Percentiles rank a stretch among this genome's conserved stretches.
These are phyloP conservation scores for Augochlorella aurata DNA, from an alignment of 2,888 invertebrate genomes.

Conservation along the genomic window DNA sequence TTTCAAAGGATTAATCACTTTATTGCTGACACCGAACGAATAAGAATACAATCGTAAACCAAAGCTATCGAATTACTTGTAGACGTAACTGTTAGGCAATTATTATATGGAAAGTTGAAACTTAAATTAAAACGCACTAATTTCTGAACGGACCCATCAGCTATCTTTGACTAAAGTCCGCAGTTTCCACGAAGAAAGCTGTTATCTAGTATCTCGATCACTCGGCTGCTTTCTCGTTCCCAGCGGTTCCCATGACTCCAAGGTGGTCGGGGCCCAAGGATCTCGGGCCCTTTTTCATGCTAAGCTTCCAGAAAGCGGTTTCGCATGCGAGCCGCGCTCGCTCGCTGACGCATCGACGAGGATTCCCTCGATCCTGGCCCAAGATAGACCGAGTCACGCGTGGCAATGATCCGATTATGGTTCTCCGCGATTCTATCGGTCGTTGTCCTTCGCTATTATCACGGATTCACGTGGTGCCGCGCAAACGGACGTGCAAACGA, in stretches of 20 bases:
- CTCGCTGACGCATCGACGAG: conserved; percentile 52
- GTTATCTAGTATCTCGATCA: conserved; percentile 7
- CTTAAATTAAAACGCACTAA: too few species aligned
- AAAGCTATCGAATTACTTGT: too few species aligned
- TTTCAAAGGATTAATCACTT: too few species aligned
- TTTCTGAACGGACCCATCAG: too few species aligned
- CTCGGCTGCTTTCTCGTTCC: conserved; percentile 1
- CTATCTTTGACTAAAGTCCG: too few species aligned
- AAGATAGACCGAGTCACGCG: conserved; percentile 49
- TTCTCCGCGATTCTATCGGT: conserved; percentile 49
- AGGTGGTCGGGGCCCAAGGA: background rate
- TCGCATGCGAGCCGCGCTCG: conserved; percentile 22
- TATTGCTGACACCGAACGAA: too few species aligned
- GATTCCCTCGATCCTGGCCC: conserved; percentile 46
- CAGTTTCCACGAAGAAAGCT: too few species aligned
- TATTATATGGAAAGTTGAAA: too few species aligned
- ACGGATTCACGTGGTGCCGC: conserved; percentile 27
- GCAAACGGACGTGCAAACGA: conserved; percentile 22
- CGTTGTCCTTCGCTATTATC: conserved; percentile 41
- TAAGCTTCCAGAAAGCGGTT: background rate
- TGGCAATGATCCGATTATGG: conserved; percentile 60
- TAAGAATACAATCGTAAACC: too few species aligned
- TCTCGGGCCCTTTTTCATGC: conserved; percentile 21
- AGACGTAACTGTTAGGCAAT: too few species aligned
- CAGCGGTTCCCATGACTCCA: conserved; percentile 11